Percentiles rank a stretch among this genome's conserved stretches.
Conservation (phyloP, 2,113 vertebrate genomes). For the Crocuta crocuta region DNA sequence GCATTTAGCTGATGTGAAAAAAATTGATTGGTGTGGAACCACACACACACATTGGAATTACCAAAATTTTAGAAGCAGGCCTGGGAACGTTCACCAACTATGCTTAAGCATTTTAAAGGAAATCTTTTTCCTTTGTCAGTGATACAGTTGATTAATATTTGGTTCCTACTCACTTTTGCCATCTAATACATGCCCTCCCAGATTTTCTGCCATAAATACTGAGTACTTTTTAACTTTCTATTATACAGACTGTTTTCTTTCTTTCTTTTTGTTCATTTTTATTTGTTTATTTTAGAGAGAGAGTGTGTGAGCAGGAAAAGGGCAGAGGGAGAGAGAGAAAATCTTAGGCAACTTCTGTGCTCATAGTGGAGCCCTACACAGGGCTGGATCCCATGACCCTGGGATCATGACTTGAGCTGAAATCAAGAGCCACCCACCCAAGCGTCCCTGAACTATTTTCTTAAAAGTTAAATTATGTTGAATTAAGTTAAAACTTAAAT, state of each 20-base stretch:
- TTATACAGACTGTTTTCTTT: background rate
- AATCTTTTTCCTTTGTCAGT: background rate
- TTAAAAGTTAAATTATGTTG: too few species aligned
- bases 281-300: too few species aligned
- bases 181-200: background rate
- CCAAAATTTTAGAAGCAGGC: background rate
- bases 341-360: too few species aligned
- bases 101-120: background rate
- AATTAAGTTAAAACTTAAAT: too few species aligned
- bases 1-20: background rate
- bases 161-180: background rate
- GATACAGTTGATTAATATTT: background rate
- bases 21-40: background rate
- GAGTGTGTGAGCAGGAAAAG: too few species aligned
- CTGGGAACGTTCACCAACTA: background rate
- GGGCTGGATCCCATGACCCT: too few species aligned
- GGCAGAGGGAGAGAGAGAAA: too few species aligned
- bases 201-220: background rate
- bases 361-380: too few species aligned
- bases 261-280: too few species aligned
- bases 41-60: background rate
- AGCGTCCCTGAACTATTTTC: too few species aligned
- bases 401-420: too few species aligned
- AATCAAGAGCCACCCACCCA: too few species aligned
- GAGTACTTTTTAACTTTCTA: background rate